A percentile compares a stretch with the other conserved stretches of the same genome.
Conservation (phyloP, 1,140 invertebrate genomes). For the Euwallacea fornicatus region DNA sequence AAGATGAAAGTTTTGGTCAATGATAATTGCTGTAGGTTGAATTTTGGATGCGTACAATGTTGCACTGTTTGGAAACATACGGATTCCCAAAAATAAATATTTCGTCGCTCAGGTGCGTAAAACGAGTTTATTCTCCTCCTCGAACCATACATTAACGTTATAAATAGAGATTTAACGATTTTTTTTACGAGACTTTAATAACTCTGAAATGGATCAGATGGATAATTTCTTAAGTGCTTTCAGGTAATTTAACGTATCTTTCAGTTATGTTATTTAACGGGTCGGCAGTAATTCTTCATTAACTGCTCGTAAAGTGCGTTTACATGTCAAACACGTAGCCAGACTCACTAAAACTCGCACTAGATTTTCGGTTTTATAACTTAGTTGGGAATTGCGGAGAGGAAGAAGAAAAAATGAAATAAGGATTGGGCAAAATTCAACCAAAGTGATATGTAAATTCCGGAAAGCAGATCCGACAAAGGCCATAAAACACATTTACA, state of each 20-base stretch:
- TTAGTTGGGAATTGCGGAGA: too few relatives aligned
- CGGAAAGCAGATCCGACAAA: constrained; percentile 21
- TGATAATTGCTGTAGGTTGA: neutral
- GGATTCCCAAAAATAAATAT: constrained; percentile 32
- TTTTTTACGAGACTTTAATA: constrained; percentile 32
- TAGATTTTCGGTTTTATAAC: neutral
- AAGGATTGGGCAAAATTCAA: neutral
- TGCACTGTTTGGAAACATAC: constrained; percentile 21
- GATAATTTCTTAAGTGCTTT: constrained; percentile 31
- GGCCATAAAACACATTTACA: constrained; percentile 35
- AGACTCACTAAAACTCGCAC: neutral
- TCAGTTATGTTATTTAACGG: constrained; percentile 16
- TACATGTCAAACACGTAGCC: neutral
- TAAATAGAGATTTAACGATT: constrained; percentile 27
- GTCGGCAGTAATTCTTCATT: constrained; percentile 5
- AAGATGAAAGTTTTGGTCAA: too few relatives aligned
- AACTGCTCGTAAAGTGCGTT: constrained; percentile 1
- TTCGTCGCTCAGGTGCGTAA: constrained; percentile 33
- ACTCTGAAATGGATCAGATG: constrained; percentile 24
- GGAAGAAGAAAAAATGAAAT: too few relatives aligned
- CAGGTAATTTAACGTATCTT: constrained; percentile 30
- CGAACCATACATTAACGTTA: constrained; percentile 16
- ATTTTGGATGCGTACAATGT: constrained; percentile 11
- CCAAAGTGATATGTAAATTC: constrained; percentile 31
- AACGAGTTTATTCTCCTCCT: constrained; percentile 26